Conservation (phyloP, 2,113 vertebrate genomes). For the Paracanthobrama guichenoti region DNA sequence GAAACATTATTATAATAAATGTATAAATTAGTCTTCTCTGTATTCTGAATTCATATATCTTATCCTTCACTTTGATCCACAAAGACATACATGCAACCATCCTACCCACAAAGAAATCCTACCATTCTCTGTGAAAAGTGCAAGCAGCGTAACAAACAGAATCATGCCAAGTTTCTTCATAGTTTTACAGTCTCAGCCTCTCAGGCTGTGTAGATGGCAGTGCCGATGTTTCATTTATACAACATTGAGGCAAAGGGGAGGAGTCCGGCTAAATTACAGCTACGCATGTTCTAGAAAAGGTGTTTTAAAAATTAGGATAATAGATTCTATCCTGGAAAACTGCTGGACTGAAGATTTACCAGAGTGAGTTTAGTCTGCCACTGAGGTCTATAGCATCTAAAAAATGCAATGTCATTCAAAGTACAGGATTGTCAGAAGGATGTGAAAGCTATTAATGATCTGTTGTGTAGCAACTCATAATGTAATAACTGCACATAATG, state of each 20-base stretch:
- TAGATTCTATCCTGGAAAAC: background rate
- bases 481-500: too few species aligned
- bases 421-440: background rate
- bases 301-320: background rate
- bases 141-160: slow-evolving; percentile 71
- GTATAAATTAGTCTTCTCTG: background rate
- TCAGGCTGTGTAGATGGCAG: slow-evolving; percentile 59
- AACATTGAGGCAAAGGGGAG: slow-evolving; percentile 65
- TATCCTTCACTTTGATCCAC: background rate
- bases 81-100: background rate
- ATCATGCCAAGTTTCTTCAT: slow-evolving; percentile 72
- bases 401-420: background rate
- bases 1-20: background rate
- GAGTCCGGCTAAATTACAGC: slow-evolving; percentile 67
- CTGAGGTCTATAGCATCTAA: background rate
- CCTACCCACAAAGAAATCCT: slow-evolving; percentile 50
- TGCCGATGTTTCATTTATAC: slow-evolving; percentile 72
- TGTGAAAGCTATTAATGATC: background rate
- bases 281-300: slow-evolving; percentile 52
- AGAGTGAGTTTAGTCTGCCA: background rate
- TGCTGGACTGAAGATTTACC: background rate
- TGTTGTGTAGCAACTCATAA: too few species aligned
- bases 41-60: background rate
- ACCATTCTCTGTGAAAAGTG: slow-evolving; percentile 70
- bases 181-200: slow-evolving; percentile 58